phyloP scores from a whole-genome alignment of 2,888 invertebrate genomes.

The Cylloceria caligata region DNA sequence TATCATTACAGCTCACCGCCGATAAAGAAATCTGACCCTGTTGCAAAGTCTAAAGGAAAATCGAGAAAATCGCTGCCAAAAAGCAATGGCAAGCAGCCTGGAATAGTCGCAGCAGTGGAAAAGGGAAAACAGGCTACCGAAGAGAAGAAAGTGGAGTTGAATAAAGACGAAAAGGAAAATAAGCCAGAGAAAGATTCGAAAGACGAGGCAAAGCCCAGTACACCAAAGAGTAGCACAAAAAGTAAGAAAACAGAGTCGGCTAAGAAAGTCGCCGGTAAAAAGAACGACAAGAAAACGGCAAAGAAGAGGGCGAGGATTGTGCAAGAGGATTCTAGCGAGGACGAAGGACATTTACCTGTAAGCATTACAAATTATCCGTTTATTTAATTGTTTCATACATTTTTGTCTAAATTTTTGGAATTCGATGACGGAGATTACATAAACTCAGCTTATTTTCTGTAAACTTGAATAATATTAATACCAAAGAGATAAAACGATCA shows the following conservation, averaged over 20 bases:
- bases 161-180: slow-evolving; percentile 58
- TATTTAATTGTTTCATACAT: not conserved
- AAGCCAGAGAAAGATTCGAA: slow-evolving; percentile 64
- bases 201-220: slow-evolving; percentile 68
- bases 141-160: slow-evolving; percentile 55
- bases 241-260: slow-evolving; percentile 61
- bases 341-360: slow-evolving; percentile 78
- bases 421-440: too few species aligned
- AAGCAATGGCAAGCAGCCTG: slow-evolving; percentile 11
- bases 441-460: too few species aligned
- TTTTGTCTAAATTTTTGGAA: too few species aligned
- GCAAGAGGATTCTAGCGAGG: slow-evolving; percentile 80
- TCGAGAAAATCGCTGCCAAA: slow-evolving; percentile 49
- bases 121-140: slow-evolving; percentile 59
- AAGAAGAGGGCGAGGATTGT: slow-evolving; percentile 76
- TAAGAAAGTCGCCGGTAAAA: slow-evolving; percentile 61
- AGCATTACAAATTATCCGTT: slow-evolving; percentile 7
- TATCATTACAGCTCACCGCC: slow-evolving; percentile 64
- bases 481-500: too few species aligned
- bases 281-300: slow-evolving; percentile 49
- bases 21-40: slow-evolving; percentile 67
- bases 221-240: slow-evolving; percentile 69
- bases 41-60: slow-evolving; percentile 30
- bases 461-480: too few species aligned
- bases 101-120: not conserved